Conservation (phyloP, 1,140 invertebrate species). For the Gonioctena quinquepunctata region DNA sequence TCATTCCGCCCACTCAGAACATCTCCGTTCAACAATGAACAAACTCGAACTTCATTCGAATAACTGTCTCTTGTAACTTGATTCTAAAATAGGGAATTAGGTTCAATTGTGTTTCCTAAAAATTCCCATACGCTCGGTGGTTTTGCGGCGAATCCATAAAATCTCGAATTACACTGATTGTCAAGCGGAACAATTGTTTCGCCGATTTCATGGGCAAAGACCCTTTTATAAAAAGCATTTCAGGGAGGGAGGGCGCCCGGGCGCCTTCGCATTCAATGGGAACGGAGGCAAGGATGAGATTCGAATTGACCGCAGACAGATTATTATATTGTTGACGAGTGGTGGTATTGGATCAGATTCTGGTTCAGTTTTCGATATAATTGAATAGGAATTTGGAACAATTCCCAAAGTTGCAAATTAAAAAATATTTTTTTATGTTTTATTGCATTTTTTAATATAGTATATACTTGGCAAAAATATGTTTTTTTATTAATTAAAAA, state of each 20-base stretch:
- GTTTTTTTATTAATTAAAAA: too few species aligned
- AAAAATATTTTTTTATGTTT: too few species aligned
- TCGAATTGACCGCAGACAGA: too few species aligned
- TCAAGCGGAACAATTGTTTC: neutral
- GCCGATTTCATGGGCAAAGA: neutral
- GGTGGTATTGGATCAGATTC: too few species aligned
- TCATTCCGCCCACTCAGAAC: neutral
- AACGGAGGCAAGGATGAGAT: too few species aligned
- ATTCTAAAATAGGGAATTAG: neutral
- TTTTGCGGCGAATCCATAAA: slow-evolving; percentile 6
- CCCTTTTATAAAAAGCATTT: neutral
- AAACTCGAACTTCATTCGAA: neutral
- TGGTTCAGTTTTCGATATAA: too few species aligned
- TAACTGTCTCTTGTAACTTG: neutral
- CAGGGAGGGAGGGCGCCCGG: neutral
- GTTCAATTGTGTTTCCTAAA: neutral
- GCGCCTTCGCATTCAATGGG: neutral
- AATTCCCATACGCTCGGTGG: slow-evolving; percentile 3
- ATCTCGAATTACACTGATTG: neutral
- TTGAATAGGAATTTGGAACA: too few species aligned
- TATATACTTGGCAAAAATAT: too few species aligned
- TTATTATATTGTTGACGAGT: too few species aligned
- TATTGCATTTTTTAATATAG: too few species aligned
- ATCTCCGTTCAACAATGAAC: neutral
- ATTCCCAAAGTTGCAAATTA: too few species aligned